Percentiles rank a stretch among this genome's conserved stretches.
These are phyloP conservation scores for Fulmarus glacialis DNA, from an alignment of 2,113 vertebrate genomes.

Conservation along the genomic window DNA sequence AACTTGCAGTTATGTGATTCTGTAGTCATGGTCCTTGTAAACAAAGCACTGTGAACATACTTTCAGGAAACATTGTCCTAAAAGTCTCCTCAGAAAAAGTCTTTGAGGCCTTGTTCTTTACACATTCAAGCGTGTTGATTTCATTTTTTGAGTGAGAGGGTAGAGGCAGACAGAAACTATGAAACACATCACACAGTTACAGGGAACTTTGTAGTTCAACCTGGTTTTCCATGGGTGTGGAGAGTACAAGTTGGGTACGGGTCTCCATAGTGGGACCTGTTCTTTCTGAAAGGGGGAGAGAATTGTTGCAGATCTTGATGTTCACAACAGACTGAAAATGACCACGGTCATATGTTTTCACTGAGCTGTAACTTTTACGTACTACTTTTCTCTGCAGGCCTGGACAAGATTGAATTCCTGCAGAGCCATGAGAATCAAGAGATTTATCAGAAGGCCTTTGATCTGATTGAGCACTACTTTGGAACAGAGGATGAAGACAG, in stretches of 20 bases:
- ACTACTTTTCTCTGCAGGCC: constrained; percentile 75
- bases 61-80: neutral
- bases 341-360: neutral
- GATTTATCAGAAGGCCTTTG: constrained; percentile 98
- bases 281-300: neutral
- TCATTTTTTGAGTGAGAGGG: neutral
- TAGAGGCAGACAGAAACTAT: neutral
- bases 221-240: neutral
- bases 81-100: neutral
- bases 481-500: constrained; percentile 95
- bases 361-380: neutral
- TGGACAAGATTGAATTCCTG: constrained; percentile 98
- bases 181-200: neutral
- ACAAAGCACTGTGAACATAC: neutral
- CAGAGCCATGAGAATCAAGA: constrained; percentile 98
- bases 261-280: neutral
- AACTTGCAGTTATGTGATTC: neutral
- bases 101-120: neutral
- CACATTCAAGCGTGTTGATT: neutral
- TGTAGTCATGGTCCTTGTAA: neutral
- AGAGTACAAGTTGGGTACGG: neutral
- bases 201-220: neutral
- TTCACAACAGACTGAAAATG: neutral
- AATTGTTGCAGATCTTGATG: neutral
- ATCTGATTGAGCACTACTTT: constrained; percentile 98